Conservation (phyloP, 2,797 vertebrate genomes). For the Rhinoraja longicauda region DNA sequence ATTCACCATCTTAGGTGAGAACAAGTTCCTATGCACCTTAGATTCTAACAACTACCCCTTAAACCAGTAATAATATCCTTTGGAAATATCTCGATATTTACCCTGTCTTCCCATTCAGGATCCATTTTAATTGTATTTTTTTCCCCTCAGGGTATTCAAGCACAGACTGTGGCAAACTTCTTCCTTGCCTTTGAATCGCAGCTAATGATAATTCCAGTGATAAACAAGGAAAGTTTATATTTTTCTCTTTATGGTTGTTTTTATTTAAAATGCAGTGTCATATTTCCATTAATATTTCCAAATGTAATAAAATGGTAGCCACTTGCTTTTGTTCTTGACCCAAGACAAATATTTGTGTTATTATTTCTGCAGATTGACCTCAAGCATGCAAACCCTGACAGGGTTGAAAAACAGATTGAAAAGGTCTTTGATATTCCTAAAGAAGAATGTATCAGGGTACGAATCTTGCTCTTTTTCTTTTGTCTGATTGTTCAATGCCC, state of each 20-base stretch:
- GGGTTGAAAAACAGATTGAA: constrained; percentile 85
- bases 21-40: too few relatives aligned
- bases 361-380: constrained; percentile 79
- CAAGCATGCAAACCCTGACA: constrained; percentile 85
- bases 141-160: constrained; percentile 80
- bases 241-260: neutral
- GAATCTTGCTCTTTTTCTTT: constrained; percentile 22
- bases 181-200: constrained; percentile 94
- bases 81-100: too few relatives aligned
- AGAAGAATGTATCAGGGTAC: constrained; percentile 81
- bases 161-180: constrained; percentile 95
- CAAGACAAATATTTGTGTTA: neutral
- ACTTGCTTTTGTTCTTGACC: neutral
- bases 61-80: too few relatives aligned
- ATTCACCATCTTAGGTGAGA: too few relatives aligned
- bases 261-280: neutral
- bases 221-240: constrained; percentile 82
- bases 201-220: constrained; percentile 85
- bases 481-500: neutral
- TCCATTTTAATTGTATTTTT: constrained; percentile 42
- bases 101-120: too few relatives aligned
- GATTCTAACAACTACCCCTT: too few relatives aligned
- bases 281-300: neutral
- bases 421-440: constrained; percentile 84
- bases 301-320: neutral